Percentiles rank a stretch among this genome's conserved stretches.
Conservation (phyloP, 2,113 vertebrate genomes). For the Scophthalmus maximus region DNA sequence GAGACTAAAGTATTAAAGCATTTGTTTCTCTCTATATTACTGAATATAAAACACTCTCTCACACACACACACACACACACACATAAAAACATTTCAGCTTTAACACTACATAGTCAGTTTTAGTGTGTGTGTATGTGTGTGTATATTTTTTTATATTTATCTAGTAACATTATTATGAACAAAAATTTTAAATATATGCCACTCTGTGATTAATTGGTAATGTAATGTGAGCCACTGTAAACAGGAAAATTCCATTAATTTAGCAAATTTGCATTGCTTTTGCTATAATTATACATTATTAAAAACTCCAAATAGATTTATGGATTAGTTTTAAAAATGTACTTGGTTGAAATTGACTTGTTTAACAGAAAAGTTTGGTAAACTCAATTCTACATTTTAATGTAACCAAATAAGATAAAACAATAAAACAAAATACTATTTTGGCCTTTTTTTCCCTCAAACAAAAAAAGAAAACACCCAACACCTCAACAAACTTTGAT, state of each 20-base stretch:
- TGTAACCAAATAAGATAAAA: constrained; percentile 8
- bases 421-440: background rate
- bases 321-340: background rate
- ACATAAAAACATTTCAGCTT: no score
- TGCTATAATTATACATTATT: background rate
- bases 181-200: constrained; percentile 8
- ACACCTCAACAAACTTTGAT: constrained; percentile 24
- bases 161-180: constrained; percentile 2
- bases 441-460: background rate
- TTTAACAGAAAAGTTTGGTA: background rate
- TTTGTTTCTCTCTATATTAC: background rate
- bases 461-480: constrained; percentile 9
- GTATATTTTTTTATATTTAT: background rate
- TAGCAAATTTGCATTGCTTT: background rate
- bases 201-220: background rate
- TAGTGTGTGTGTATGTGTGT: background rate
- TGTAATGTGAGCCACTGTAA: background rate
- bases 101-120: no score
- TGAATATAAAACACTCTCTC: no score
- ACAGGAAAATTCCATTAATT: background rate
- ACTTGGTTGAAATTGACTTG: background rate
- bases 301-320: constrained; percentile 7
- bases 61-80: no score
- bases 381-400: background rate
- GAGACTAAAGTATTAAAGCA: background rate